Conservation (phyloP, 2,888 invertebrate genomes). For the Lissocephala sabroskyi region DNA sequence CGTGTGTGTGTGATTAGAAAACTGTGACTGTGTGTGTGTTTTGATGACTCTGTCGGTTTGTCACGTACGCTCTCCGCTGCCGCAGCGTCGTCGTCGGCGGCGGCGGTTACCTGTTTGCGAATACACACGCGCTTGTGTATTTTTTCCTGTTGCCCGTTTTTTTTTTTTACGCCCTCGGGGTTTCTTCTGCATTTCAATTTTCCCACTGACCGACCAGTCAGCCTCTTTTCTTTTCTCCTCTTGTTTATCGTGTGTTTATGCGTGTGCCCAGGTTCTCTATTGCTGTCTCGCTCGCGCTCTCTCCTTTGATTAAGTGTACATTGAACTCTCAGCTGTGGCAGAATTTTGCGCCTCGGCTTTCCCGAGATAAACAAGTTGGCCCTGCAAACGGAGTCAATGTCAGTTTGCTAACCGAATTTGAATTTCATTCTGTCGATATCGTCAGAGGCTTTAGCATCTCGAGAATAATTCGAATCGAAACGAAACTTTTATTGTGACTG, state of each 20-base stretch:
- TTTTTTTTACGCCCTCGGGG: background rate
- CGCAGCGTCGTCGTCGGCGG: slow-evolving; percentile 22
- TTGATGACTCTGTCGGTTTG: background rate
- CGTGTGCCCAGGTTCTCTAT: slow-evolving; percentile 7
- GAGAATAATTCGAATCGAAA: no score
- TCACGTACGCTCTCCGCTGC: slow-evolving; percentile 18
- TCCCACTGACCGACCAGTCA: no score
- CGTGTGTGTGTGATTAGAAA: slow-evolving; percentile 6
- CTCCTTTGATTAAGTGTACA: slow-evolving; percentile 58
- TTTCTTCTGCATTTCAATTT: slow-evolving; percentile 17
- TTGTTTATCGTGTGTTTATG: slow-evolving; percentile 20
- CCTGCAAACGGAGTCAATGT: no score
- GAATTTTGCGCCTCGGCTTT: no score
- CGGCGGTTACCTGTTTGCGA: slow-evolving; percentile 56
- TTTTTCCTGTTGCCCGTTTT: no score
- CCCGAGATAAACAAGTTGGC: no score
- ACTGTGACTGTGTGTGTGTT: slow-evolving; percentile 5
- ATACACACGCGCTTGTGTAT: slow-evolving; percentile 35
- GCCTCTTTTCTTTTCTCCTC: background rate
- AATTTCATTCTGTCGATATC: no score
- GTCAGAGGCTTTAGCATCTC: no score
- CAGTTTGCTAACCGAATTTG: no score
- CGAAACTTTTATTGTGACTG: no score
- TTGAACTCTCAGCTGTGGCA: no score
- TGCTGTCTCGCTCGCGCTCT: slow-evolving; percentile 3